Base-by-base conservation (phyloP, 1,140 invertebrate genomes). In the Heliconius nattereri region DNA sequence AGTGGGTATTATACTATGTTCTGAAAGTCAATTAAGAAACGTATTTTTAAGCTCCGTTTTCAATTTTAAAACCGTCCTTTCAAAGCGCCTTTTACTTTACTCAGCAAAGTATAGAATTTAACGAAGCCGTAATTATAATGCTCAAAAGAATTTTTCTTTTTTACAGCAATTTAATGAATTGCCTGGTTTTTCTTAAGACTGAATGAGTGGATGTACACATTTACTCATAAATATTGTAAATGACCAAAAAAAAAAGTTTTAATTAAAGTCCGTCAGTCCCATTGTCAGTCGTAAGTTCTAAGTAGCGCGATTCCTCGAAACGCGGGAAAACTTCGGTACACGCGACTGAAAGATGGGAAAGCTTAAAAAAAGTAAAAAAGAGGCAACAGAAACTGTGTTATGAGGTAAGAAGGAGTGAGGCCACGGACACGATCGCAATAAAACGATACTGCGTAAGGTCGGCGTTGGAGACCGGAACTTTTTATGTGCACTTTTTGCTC, bases 361-460 rank as follows among this genome's bases (percentile, higher is more conserved):
- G 66, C 29, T 40, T 84, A 78, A 87, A 89, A 87, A 85, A 80
- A 52, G 49, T 20, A 52, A 86, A 89, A 91, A 87, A 84, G 85
- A 79, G 73, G 71, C 72, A 85, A 86, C 84, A 84, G 80, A 92
- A 94, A 94, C 89, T 94, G 91, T 94, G 92, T 94, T 94, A 94
- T 89, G 88, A 91, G 92, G 92, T 93, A 93, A 94, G 91, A 87
- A 89, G 86, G 84, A 89, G 87, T 82, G 86, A 86, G 91, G 92
- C 90, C 89, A 91, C 77, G 89, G 90, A 86, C 89, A 87, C 86
- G 90, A 85, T 90, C 82, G 90, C 87, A 94, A 92, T 92, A 93
- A 92, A 92, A 94, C 88, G 89, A 92, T 88, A 90, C 89, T 88
- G 88, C 90, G 91, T 93, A 88, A 90, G 90, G 90, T 90, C 89